Conservation (phyloP, 1,140 invertebrate species). For the Drosophila setifemur region DNA sequence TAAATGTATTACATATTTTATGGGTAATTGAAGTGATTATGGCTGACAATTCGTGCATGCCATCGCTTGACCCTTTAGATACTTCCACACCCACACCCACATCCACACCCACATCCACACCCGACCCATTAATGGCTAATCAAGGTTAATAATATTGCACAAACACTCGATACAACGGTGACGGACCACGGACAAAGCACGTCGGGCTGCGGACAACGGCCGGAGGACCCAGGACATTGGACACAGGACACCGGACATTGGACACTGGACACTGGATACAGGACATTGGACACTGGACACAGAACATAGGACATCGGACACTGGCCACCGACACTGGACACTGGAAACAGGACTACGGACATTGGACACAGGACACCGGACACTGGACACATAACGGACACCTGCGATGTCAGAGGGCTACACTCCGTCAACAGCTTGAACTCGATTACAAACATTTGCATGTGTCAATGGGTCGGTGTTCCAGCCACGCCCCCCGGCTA, state of each 20-base stretch:
- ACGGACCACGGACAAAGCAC: not conserved
- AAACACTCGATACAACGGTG: conserved; percentile 19
- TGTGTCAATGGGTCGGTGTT: conserved; percentile 29
- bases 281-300: not conserved
- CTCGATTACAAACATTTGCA: conserved; percentile 51
- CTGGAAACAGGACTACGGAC: conserved; percentile 10
- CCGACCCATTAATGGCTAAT: conserved; percentile 65
- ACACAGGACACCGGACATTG: conserved; percentile 4
- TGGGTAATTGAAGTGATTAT: too few species aligned
- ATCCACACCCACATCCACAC: too few species aligned
- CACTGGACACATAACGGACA: conserved; percentile 17
- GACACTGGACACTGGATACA: not conserved
- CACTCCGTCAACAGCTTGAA: conserved; percentile 38
- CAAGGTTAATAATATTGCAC: conserved; percentile 68
- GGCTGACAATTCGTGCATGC: not conserved
- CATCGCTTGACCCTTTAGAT: not conserved
- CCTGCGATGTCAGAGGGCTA: conserved; percentile 6
- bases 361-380: conserved; percentile 2
- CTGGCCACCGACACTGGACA: not conserved
- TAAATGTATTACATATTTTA: too few species aligned
- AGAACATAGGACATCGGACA: not conserved
- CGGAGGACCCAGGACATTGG: not conserved
- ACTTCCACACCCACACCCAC: too few species aligned
- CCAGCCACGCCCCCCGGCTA: not conserved
- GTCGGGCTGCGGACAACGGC: not conserved